Base-by-base conservation (phyloP, 2,797 vertebrate genomes). In the Gymnoscopelus microlampas region DNA sequence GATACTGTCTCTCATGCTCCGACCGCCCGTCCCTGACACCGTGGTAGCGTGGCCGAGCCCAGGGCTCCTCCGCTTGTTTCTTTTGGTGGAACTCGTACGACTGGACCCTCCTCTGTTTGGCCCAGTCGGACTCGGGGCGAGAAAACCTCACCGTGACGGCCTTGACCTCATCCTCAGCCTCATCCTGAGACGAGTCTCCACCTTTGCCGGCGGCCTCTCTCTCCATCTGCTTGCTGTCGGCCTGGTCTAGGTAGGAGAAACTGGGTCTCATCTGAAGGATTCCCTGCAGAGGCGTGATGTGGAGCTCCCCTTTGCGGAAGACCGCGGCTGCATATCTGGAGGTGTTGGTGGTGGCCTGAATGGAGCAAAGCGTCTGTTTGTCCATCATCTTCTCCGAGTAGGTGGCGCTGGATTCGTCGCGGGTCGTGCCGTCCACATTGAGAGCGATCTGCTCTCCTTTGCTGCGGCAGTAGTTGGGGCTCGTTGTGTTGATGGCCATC, bases 161-260 rank as follows among this genome's bases (percentile, higher is more conserved):
- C 76, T 99, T 99, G 79, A 94, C 92, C 0, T 99, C 98, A 0
- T 99, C 98, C 86, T 99, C 98, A 0, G 94, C 95, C 89, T 99
- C 98, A 63, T 99, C 98, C 89, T 99, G 98, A 2, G 98, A 99
- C n/a, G 98, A 99, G 85, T 99, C 98, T 76, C 98, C 98, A 35
- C 98, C 98, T 88, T 99, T 97, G 29, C 95, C 97, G 69, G 96
- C 97, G 0, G 96, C 96, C 84, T 99, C 98, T 70, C 97, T 93
- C 88, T 99, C 98, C 44, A 95, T 89, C 82, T 97, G 96, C 89
- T 98, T 99, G 79, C 91, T 92, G 74, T 99, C 98, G 0, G 98
- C 98, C 88, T 97, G 98, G 84, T 99, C 98, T 90, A 99, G 80
- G 78, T 99, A 99, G 15, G 95, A 93, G 88, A 99, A 99, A 86